Percentiles rank a stretch among this genome's conserved stretches.
phyloP scores from a whole-genome alignment of 2,888 invertebrate genomes.

The Hyles lineata region DNA sequence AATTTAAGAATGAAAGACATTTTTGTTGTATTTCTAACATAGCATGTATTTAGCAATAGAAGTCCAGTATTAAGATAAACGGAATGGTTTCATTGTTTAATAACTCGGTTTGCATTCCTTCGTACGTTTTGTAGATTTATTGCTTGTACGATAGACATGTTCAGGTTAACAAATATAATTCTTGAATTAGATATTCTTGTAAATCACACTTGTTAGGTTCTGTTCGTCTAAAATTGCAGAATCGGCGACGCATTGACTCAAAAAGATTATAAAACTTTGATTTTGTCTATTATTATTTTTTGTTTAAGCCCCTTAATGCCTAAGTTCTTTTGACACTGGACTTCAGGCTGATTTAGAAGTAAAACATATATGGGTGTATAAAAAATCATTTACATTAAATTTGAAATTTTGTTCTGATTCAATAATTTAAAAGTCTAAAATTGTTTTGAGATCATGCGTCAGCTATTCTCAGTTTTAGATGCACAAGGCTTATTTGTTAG shows the following conservation, averaged over 20 bases:
- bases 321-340: too few species aligned
- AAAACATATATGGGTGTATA: too few species aligned
- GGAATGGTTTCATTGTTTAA: constrained; percentile 17
- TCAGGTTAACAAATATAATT: background rate
- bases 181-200: background rate
- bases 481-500: background rate
- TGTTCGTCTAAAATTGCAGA: background rate
- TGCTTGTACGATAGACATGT: background rate
- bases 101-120: constrained; percentile 32
- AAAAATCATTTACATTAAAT: too few species aligned
- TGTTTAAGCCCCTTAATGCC: too few species aligned
- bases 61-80: constrained; percentile 43
- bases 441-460: background rate
- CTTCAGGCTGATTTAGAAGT: too few species aligned
- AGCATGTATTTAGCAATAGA: constrained; percentile 37
- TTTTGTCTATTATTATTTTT: too few species aligned
- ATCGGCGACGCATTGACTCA: background rate
- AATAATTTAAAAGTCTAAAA: background rate
- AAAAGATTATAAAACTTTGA: background rate
- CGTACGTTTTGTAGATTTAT: constrained; percentile 15
- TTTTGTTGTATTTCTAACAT: constrained; percentile 37
- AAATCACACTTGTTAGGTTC: background rate
- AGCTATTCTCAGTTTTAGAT: background rate
- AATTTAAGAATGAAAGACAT: constrained; percentile 43
- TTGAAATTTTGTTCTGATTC: background rate